These are phyloP conservation scores for Octopus sinensis DNA, from an alignment of 1,140 invertebrate genomes.

Conservation along the genomic window DNA sequence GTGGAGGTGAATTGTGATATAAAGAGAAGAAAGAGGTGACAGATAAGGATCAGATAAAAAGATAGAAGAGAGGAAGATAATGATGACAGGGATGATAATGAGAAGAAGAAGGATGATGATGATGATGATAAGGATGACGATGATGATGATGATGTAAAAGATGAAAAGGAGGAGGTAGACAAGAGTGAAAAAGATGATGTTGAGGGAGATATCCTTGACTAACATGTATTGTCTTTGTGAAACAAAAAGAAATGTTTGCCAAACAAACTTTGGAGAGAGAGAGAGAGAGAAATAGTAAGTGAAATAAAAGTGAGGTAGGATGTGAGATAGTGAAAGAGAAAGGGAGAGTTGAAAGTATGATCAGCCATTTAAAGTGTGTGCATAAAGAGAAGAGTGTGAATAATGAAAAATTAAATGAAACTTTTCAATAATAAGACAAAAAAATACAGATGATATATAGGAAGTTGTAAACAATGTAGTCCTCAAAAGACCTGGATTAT, in stretches of 20 bases:
- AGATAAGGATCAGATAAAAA: neutral
- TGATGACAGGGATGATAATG: neutral
- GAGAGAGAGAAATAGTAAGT: neutral
- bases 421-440: neutral
- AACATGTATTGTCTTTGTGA: neutral
- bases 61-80: neutral
- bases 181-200: neutral
- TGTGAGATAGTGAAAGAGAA: neutral
- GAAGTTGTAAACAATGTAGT: neutral
- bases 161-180: neutral
- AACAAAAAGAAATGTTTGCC: neutral
- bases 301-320: neutral
- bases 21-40: neutral
- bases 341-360: neutral
- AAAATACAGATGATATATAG: neutral
- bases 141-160: neutral
- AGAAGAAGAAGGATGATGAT: neutral
- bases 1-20: neutral
- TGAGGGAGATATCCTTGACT: neutral
- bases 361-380: neutral
- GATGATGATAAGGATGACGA: neutral
- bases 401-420: too few species aligned
- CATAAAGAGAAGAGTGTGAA: neutral
- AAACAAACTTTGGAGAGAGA: neutral
- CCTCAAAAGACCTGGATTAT: too few species aligned